Evolutionary conservation across 2,797 vertebrate species (phyloP).

Genomic region (Alosa sapidissima): DNA sequence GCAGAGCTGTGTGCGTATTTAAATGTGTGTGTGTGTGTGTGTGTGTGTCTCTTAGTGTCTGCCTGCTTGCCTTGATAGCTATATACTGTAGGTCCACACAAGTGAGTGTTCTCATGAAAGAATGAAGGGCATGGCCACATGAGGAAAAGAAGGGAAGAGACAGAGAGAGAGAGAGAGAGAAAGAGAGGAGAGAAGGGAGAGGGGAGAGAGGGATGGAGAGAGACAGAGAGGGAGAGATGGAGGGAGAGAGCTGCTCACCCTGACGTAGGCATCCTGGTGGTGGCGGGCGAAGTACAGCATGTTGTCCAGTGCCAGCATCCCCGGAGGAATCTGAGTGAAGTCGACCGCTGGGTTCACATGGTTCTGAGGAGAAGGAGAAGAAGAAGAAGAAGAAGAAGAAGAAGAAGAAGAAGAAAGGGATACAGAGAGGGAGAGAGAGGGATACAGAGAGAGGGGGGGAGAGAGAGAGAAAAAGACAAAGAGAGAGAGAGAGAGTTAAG

Average conservation of each 20-base stretch:
- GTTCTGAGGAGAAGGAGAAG: slow-evolving; percentile 77
- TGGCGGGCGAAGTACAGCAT: slow-evolving; percentile 97
- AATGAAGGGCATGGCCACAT: not conserved
- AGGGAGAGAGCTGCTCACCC: slow-evolving; percentile 74
- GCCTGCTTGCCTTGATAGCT: not conserved
- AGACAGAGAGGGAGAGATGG: not conserved
- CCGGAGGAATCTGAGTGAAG: slow-evolving; percentile 97
- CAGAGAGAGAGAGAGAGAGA: not conserved
- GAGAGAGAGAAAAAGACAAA: not conserved
- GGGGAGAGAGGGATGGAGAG: not conserved
- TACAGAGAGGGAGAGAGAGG: not conserved
- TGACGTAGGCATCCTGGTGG: slow-evolving; percentile 94
- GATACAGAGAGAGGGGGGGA: not conserved
- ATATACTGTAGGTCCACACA: not conserved
- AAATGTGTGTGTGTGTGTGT: no score
- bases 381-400: no score
- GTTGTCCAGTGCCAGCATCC: slow-evolving; percentile 97
- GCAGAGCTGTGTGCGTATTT: not conserved
- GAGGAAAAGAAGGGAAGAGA: not conserved
- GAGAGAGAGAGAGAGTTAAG: not conserved
- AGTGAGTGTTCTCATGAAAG: not conserved
- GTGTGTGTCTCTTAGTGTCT: no score
- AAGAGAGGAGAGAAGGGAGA: not conserved
- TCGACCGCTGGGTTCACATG: slow-evolving; percentile 99
- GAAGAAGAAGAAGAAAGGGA: slow-evolving; percentile 44